These are phyloP conservation scores for Chaetura pelagica DNA, from an alignment of 2,113 vertebrate genomes.

Conservation along the genomic window DNA sequence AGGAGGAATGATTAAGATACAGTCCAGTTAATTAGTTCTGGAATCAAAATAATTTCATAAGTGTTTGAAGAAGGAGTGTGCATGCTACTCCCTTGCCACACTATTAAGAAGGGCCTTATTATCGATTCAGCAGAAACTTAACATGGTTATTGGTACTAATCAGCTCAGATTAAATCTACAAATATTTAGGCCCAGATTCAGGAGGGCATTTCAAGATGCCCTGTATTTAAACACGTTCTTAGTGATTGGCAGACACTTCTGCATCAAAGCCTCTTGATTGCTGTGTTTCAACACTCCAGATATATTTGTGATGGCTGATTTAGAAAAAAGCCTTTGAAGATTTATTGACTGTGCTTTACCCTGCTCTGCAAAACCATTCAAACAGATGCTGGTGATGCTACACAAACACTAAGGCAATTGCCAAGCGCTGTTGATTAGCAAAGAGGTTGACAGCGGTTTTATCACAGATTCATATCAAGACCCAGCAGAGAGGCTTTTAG, in stretches of 20 bases:
- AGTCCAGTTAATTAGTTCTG: constrained; percentile 50
- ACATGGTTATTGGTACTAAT: neutral
- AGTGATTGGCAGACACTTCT: neutral
- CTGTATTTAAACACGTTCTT: neutral
- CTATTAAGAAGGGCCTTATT: constrained; percentile 1
- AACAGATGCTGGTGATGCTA: neutral
- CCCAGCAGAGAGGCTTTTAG: neutral
- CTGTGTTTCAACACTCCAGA: neutral
- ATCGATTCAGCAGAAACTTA: neutral
- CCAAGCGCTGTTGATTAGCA: neutral
- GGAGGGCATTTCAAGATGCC: neutral
- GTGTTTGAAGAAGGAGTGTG: neutral
- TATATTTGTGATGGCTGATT: neutral
- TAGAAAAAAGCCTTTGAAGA: neutral
- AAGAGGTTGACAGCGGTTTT: neutral
- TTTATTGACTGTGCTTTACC: neutral
- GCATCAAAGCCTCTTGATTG: neutral
- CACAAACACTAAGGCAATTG: neutral
- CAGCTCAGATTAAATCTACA: neutral
- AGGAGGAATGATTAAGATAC: constrained; percentile 35
- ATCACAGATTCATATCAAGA: accelerated
- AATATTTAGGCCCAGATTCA: neutral
- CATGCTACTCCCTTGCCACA: neutral
- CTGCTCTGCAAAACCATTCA: neutral
- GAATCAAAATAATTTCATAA: constrained; percentile 36